Conservation (phyloP, 2,888 invertebrate species). For the Pegoplata infirma region DNA sequence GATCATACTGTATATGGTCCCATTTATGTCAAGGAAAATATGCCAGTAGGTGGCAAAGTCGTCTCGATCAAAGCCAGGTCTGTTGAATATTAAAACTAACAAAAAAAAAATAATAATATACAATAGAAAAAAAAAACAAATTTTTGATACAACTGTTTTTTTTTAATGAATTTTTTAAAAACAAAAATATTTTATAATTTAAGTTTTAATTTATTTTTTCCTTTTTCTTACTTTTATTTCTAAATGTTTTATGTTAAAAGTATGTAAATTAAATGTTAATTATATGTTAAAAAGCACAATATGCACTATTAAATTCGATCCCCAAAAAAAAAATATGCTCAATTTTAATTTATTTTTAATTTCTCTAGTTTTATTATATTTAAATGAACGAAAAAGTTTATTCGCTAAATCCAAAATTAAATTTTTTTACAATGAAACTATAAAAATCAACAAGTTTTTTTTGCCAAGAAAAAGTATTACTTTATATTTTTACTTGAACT, state of each 20-base stretch:
- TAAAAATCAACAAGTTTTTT: no score
- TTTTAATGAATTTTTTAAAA: slow-evolving; percentile 28
- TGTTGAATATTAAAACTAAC: slow-evolving; percentile 79
- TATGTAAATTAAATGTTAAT: slow-evolving; percentile 48
- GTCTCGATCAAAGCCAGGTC: slow-evolving; percentile 99
- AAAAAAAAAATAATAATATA: slow-evolving; percentile 7
- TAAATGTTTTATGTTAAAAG: slow-evolving; percentile 45
- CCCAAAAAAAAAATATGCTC: slow-evolving; percentile 6
- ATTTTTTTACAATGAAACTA: no score
- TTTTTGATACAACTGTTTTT: slow-evolving; percentile 51
- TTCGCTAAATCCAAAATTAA: neutral
- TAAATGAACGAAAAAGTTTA: neutral
- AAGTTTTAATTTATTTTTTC: slow-evolving; percentile 1
- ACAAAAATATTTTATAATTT: slow-evolving; percentile 6
- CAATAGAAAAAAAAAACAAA: slow-evolving; percentile 37
- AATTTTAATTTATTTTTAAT: slow-evolving; percentile 29
- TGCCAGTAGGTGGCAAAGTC: slow-evolving; percentile 98
- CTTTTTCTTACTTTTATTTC: slow-evolving; percentile 34
- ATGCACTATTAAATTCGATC: slow-evolving; percentile 49
- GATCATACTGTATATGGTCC: slow-evolving; percentile 97
- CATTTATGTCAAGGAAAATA: slow-evolving; percentile 98
- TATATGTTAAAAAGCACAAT: slow-evolving; percentile 63
- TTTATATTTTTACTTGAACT: no score
- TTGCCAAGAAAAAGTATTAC: no score
- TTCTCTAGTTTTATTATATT: no score